A percentile compares a stretch with the other conserved stretches of the same genome.
phyloP scores from a whole-genome alignment of 1,140 invertebrate genomes.

The Chrysoperla carnea region DNA sequence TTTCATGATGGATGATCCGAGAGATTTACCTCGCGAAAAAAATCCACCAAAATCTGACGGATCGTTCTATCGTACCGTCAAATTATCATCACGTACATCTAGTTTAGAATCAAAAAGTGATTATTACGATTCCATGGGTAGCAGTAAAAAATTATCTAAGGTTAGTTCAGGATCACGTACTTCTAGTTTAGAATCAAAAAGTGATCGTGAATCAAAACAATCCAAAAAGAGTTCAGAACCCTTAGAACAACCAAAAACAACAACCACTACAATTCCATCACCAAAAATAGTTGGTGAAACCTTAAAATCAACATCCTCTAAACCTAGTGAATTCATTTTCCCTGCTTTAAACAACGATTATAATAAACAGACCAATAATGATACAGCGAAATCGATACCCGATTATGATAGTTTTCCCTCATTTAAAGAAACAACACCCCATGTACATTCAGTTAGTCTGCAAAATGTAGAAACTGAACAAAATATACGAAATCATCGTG shows the following conservation, averaged over 20 bases:
- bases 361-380: too few species aligned
- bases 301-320: constrained; percentile 26
- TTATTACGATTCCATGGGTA: constrained; percentile 39
- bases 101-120: constrained; percentile 48
- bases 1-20: constrained; percentile 44
- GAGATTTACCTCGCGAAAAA: constrained; percentile 44
- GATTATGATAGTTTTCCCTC: constrained; percentile 1
- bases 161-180: constrained; percentile 28
- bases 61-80: constrained; percentile 44
- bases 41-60: constrained; percentile 46
- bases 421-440: constrained; percentile 30
- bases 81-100: constrained; percentile 38
- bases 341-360: too few species aligned
- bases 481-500: constrained; percentile 24
- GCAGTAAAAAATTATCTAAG: constrained; percentile 34
- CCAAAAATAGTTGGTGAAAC: constrained; percentile 33
- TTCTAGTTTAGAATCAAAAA: constrained; percentile 44
- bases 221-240: constrained; percentile 11
- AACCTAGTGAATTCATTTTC: constrained; percentile 23
- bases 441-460: constrained; percentile 41
- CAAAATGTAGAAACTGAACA: constrained; percentile 47
- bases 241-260: constrained; percentile 25
- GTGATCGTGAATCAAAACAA: constrained; percentile 36
- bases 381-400: too few species aligned
- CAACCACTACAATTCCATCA: constrained; percentile 26